phyloP scores from a whole-genome alignment of 2,888 invertebrate genomes.

The Spicauda simplicius region DNA sequence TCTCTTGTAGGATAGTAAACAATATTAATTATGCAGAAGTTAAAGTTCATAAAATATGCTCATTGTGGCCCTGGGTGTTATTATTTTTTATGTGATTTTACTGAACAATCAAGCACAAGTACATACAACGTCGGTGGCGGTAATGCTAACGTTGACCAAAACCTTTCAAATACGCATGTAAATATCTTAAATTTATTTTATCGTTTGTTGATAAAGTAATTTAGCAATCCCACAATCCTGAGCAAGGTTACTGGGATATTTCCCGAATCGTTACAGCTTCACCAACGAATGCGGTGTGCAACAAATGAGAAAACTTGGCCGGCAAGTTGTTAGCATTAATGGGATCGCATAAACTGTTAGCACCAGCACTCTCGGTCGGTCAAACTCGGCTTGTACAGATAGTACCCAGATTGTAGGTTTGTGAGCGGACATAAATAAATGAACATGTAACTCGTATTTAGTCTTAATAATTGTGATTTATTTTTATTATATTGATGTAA shows the following conservation, averaged over 20 bases:
- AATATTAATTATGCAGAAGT: too few species aligned
- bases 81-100: too few species aligned
- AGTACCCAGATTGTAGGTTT: too few species aligned
- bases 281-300: conserved; percentile 9
- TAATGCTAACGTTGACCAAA: too few species aligned
- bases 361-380: conserved; percentile 12
- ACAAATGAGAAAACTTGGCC: conserved; percentile 31
- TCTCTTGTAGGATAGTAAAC: too few species aligned
- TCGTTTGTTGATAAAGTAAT: background rate
- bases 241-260: conserved; percentile 2
- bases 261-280: conserved; percentile 5
- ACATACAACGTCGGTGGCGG: too few species aligned
- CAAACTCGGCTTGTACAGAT: conserved; percentile 1
- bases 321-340: conserved; percentile 33
- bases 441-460: background rate
- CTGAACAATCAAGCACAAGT: too few species aligned
- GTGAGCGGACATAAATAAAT: too few species aligned
- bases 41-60: too few species aligned
- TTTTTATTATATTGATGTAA: too few species aligned
- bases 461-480: too few species aligned
- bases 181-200: background rate
- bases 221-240: background rate
- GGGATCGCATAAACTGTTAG: conserved; percentile 33
- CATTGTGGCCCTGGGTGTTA: too few species aligned
- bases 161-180: background rate